Evolutionary conservation across 2,888 invertebrate species (phyloP).

Genomic region (Venusia cambrica): DNA sequence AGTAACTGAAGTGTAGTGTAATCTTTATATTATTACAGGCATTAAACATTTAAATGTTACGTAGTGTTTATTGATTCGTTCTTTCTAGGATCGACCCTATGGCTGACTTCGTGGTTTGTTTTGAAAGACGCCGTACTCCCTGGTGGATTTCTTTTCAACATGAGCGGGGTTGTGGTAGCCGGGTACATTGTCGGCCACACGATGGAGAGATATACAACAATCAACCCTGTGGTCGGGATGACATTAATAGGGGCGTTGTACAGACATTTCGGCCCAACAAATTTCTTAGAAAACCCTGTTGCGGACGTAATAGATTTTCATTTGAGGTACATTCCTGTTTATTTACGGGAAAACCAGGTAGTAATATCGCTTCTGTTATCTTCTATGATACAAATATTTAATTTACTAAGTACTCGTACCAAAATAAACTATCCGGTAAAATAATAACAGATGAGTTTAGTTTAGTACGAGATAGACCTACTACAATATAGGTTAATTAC

Average conservation of each 20-base stretch:
- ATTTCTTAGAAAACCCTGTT: conserved; percentile 52
- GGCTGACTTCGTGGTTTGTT: conserved; percentile 65
- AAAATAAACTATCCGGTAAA: no score
- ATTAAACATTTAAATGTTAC: neutral
- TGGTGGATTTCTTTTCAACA: conserved; percentile 57
- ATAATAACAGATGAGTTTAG: no score
- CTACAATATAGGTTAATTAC: no score
- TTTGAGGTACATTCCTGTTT: conserved; percentile 54
- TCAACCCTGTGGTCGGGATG: conserved; percentile 69
- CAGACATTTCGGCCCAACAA: conserved; percentile 56
- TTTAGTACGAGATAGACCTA: no score
- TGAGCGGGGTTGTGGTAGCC: conserved; percentile 52
- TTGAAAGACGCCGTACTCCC: conserved; percentile 54
- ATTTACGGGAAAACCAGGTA: conserved; percentile 27
- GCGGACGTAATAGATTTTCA: conserved; percentile 66
- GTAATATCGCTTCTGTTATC: conserved; percentile 22
- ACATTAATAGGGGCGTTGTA: conserved; percentile 63
- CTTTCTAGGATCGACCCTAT: conserved; percentile 59
- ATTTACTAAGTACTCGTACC: neutral
- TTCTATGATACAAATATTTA: conserved; percentile 4
- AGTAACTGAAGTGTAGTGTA: no score
- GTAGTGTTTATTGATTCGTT: conserved; percentile 14
- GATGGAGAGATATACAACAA: conserved; percentile 62
- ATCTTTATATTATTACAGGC: no score
- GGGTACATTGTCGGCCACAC: conserved; percentile 68